Conservation (phyloP, 1,140 invertebrate species). For the Diachasma alloeum region DNA sequence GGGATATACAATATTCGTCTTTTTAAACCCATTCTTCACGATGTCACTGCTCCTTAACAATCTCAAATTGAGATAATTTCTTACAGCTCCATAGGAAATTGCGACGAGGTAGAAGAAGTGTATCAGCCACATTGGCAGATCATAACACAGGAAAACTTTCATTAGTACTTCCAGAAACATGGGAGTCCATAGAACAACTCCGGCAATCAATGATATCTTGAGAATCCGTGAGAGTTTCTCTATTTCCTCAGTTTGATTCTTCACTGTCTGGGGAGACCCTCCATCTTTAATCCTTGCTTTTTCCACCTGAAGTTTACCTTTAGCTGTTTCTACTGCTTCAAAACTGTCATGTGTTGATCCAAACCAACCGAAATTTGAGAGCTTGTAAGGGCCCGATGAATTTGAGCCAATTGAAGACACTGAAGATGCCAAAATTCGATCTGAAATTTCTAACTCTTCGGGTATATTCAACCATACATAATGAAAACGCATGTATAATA, state of each 20-base stretch:
- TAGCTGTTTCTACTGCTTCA: not conserved
- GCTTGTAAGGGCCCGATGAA: not conserved
- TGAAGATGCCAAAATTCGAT: not conserved
- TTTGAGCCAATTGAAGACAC: slow-evolving; percentile 1
- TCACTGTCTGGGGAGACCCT: not conserved
- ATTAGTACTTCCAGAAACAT: slow-evolving; percentile 37
- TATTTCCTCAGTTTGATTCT: not conserved
- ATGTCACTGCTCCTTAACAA: slow-evolving; percentile 39
- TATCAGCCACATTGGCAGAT: slow-evolving; percentile 37
- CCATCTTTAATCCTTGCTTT: not conserved
- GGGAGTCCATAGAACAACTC: slow-evolving; percentile 46
- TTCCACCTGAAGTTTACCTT: not conserved
- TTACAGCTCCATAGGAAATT: slow-evolving; percentile 33
- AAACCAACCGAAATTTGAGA: not conserved
- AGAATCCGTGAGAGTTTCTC: slow-evolving; percentile 29
- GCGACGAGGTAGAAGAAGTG: slow-evolving; percentile 36
- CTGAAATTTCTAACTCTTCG: slow-evolving; percentile 18
- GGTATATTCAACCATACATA: slow-evolving; percentile 25
- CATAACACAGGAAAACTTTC: slow-evolving; percentile 39
- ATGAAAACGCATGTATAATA: slow-evolving; percentile 34
- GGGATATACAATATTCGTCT: slow-evolving; percentile 43
- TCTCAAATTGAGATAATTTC: slow-evolving; percentile 44
- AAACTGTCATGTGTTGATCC: too few relatives aligned
- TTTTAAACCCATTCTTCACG: slow-evolving; percentile 1
- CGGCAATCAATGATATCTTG: slow-evolving; percentile 34